Base-by-base conservation (phyloP, 2,888 invertebrate species). In the Latheticus oryzae region DNA sequence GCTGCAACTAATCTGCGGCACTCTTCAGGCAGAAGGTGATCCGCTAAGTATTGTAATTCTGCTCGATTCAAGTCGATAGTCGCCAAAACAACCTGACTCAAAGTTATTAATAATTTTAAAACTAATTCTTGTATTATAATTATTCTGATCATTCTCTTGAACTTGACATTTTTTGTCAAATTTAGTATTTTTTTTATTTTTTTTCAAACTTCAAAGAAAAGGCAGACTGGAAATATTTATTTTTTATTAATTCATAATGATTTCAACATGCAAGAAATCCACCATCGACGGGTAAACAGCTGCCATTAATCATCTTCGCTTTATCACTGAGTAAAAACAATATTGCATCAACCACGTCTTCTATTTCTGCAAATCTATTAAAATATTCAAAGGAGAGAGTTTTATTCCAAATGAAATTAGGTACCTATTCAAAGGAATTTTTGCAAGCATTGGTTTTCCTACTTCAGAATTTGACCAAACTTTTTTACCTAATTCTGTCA, bases 401-500 rank as follows among this genome's bases (percentile, higher is more conserved):
- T n/a, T n/a, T n/a, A 13, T 15, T 24, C 23, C 5, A 21, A 21
- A 37, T 21, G 32, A 40, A 48, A 12, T 3, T 24, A 23, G 11
- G 15, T 53, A 67, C 66, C 67, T 63, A 13, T 61, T 50, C 11
- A 95, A 75, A 0, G 95, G 95, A 75, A 95, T 95, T 77, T 88
- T 89, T 1, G 83, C 83, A 35, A 90, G 72, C 85, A 95, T 84
- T 0, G 80, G 82, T 1, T 81, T 80, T 0, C 88, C 83, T 72
- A 89, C 91, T 0, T 74, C 79, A 0, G 90, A 88, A 65, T 91
- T 89, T 8, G 86, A 82, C 95, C 95, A 97, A 17, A 86, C 88
- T n/a, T 82, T 78, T 57, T 83, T 83, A 0, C 93, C 94, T 88
- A 96, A 87, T 40, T 88, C 89, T 0, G 96, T 96, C 82, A 93